These are phyloP conservation scores for Poicephalus meyeri DNA, from an alignment of 2,113 vertebrate genomes.

Conservation along the genomic window DNA sequence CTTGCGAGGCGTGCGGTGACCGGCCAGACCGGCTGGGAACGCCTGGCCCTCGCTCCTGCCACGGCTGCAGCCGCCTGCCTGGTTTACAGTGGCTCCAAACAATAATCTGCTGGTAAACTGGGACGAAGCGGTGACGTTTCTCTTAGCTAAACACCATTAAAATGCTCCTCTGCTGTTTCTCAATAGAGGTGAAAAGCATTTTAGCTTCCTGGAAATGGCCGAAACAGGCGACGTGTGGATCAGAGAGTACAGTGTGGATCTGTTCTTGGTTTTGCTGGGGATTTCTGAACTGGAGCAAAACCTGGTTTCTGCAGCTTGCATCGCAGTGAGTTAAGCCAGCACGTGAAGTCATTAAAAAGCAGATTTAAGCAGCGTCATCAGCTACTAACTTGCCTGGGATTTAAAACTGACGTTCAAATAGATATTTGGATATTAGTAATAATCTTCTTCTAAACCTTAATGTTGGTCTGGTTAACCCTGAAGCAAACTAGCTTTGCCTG, in stretches of 20 bases:
- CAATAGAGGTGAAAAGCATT: slow-evolving; percentile 9
- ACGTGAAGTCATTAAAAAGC: background rate
- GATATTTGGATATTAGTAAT: background rate
- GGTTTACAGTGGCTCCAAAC: background rate
- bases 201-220: slow-evolving; percentile 45
- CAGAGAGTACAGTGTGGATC: slow-evolving; percentile 14
- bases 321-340: slow-evolving; percentile 29
- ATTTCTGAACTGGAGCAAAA: background rate
- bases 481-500: slow-evolving; percentile 34
- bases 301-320: slow-evolving; percentile 11
- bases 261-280: background rate
- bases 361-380: background rate
- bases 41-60: background rate
- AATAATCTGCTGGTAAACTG: background rate
- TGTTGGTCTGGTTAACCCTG: background rate
- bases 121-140: background rate
- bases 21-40: background rate
- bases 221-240: slow-evolving; percentile 25
- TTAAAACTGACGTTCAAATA: background rate
- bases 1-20: background rate
- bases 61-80: background rate
- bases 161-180: slow-evolving; percentile 18
- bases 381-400: background rate
- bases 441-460: background rate
- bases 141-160: slow-evolving; percentile 17